Conservation (phyloP, 53 echinoderm and acorn worm genomes). For the Crossaster papposus region DNA sequence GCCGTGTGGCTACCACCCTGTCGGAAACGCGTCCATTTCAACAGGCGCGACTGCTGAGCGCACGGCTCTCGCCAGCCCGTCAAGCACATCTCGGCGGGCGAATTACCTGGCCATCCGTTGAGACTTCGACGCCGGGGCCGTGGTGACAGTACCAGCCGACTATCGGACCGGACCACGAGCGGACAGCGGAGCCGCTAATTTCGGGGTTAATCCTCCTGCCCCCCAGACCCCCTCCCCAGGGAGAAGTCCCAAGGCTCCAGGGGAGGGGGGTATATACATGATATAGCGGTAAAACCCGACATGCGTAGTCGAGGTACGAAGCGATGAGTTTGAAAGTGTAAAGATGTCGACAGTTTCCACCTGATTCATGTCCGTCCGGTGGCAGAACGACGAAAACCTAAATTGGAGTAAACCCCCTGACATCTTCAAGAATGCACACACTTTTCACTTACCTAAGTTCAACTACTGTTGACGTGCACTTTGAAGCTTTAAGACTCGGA, state of each 20-base stretch:
- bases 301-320: slow-evolving; percentile 22
- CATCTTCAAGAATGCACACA: not conserved
- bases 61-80: slow-evolving; percentile 13
- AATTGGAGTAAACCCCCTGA: not conserved
- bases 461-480: not conserved
- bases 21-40: slow-evolving; percentile 56
- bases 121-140: not conserved
- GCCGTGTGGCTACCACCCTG: slow-evolving; percentile 42
- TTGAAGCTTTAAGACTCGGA: too few relatives aligned
- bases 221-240: slow-evolving; percentile 26
- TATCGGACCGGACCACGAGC: slow-evolving; percentile 18
- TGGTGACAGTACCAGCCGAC: slow-evolving; percentile 36
- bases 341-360: slow-evolving; percentile 45
- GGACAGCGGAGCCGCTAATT: slow-evolving; percentile 48
- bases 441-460: not conserved
- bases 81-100: slow-evolving; percentile 21
- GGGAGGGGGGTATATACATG: too few relatives aligned
- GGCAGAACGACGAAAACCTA: slow-evolving; percentile 27
- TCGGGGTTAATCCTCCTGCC: slow-evolving; percentile 28
- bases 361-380: slow-evolving; percentile 47
- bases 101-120: slow-evolving; percentile 42
- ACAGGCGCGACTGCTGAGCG: not conserved
- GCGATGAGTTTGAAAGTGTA: slow-evolving; percentile 26
- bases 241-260: not conserved
- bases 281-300: not conserved